Evolutionary conservation across 1,140 invertebrate species (phyloP).

Genomic region (Orius insidiosus): DNA sequence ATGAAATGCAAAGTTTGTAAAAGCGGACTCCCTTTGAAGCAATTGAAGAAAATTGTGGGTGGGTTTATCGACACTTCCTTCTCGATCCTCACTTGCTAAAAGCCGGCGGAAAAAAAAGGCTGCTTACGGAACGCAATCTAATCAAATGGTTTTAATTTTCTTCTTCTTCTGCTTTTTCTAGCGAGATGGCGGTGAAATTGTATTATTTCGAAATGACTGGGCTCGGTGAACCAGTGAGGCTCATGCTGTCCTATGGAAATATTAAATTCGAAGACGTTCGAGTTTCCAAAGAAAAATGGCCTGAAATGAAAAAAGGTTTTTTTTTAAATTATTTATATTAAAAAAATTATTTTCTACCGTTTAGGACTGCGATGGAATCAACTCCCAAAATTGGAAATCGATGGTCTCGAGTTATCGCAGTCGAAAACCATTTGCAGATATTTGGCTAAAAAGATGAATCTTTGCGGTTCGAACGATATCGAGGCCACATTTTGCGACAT

Average conservation of each 20-base stretch:
- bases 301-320: conserved; percentile 4
- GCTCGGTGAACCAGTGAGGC: conserved; percentile 39
- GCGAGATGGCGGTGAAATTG: conserved; percentile 23
- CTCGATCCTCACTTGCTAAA: no score
- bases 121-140: no score
- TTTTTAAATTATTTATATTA: no score
- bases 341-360: no score
- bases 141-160: no score
- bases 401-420: conserved; percentile 3
- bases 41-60: no score
- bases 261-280: conserved; percentile 35
- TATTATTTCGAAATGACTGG: conserved; percentile 40
- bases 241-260: conserved; percentile 35
- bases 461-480: neutral
- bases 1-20: no score
- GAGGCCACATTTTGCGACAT: conserved; percentile 1
- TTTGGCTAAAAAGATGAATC: neutral
- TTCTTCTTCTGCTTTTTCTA: neutral
- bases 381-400: conserved; percentile 2
- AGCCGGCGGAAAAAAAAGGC: no score
- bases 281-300: conserved; percentile 14
- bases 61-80: no score
- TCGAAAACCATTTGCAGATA: conserved; percentile 5
- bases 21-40: no score
- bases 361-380: neutral